Evolutionary conservation across 2,888 invertebrate species (phyloP), one percentile per base, ranked within the genome.

Genomic region (Heliconius cydno): DNA sequence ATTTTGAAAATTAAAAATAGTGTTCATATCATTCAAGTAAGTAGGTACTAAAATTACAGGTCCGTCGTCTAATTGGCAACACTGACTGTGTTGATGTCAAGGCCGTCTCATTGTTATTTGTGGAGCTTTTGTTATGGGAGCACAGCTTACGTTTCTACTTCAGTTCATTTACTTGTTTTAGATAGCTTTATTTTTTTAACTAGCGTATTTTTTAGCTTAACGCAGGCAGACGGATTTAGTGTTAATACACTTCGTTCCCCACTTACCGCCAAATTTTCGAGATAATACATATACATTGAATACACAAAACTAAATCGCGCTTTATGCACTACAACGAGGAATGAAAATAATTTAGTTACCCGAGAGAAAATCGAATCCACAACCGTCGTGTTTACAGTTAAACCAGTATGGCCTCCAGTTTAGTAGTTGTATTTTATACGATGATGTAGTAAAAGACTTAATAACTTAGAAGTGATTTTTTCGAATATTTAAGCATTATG

Each of bases 41-140:
- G 30, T 7, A 34, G 34, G 7, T 60, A 60, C 34, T 25, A n/a
- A 73, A 73, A 34, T 34, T n/a, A 73, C 30, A 57, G n/a, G n/a
- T 57, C 30, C 19, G 19, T 73, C 60, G 38, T 73, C 60, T 60
- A 73, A 73, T 73, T 73, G 73, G 73, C 73, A 38, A 38, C 73
- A 25, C 25, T 73, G 57, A 38, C 34, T 73, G 60, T 34, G 73
- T 60, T 34, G 60, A n/a, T 60, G 73, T 73, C 73, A 60, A 73
- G 73, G 73, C 38, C 73, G 73, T 34, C 38, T 38, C 38, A 57
- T 73, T 73, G 72, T 73, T 60, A 73, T 60, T 38, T 60, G 60
- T 60, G n/a, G 15, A 73, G 73, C 73, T 73, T 73, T 73, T 73
- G 60, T 60, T 2, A 73, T 60, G 60, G 25, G 9, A 73, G 25